Percentiles rank a stretch among this genome's conserved stretches.
phyloP scores from a whole-genome alignment of 23 tunicate genomes.

The Halocynthia roretzi region DNA sequence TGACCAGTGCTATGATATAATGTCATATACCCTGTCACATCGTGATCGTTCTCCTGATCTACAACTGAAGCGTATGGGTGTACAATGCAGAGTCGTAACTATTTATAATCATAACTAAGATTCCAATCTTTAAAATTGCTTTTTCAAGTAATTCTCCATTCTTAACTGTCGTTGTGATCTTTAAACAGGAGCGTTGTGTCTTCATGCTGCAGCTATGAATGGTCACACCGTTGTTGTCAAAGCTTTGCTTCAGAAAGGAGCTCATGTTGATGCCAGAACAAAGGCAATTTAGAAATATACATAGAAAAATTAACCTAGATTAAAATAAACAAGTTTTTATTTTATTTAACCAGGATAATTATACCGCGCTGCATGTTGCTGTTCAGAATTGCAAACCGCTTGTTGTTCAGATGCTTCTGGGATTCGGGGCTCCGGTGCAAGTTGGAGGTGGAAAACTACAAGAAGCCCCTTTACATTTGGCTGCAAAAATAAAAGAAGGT shows the following conservation, averaged over 20 bases:
- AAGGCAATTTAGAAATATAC: conserved; percentile 29
- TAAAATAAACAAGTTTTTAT: not conserved
- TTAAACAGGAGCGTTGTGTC: conserved; percentile 69
- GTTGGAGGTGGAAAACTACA: conserved; percentile 73
- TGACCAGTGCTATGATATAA: not conserved
- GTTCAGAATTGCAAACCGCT: conserved; percentile 64
- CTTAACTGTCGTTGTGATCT: too few species aligned
- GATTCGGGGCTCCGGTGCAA: conserved; percentile 87
- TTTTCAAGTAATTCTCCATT: not conserved
- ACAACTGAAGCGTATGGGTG: not conserved
- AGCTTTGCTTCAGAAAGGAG: conserved; percentile 79
- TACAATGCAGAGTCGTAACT: not conserved
- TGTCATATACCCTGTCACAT: not conserved
- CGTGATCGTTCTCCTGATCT: not conserved
- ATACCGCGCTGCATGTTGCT: conserved; percentile 83
- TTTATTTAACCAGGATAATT: conserved; percentile 43
- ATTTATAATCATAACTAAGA: not conserved
- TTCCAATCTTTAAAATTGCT: not conserved
- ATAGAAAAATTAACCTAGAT: not conserved
- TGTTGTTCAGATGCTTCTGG: conserved; percentile 81
- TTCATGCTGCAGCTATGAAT: conserved; percentile 89
- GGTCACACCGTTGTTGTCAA: conserved; percentile 61
- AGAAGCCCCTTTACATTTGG: conserved; percentile 88
- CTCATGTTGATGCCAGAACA: conserved; percentile 82
- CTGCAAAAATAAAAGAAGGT: conserved; percentile 72